Base-by-base conservation (phyloP, 1,140 invertebrate genomes). In the Akabosia matsudoensis region DNA sequence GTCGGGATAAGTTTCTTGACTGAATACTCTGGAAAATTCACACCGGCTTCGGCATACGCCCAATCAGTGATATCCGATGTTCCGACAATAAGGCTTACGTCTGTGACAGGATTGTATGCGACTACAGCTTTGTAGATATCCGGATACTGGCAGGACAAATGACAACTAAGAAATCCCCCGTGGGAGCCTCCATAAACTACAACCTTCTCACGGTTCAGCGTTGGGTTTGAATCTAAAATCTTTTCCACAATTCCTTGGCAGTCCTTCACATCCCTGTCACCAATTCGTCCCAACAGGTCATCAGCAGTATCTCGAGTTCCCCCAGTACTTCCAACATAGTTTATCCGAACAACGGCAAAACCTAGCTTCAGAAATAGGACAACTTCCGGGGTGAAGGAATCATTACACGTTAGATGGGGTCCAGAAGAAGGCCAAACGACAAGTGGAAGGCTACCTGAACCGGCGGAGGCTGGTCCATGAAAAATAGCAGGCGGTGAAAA, bases 271-370 rank as follows among this genome's bases (percentile, higher is more conserved):
- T 98, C 96, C 22, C 88, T 84, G 31, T 87, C 84, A 0, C 96
- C 95, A 75, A 94, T 87, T 80, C 89, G 89, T 26, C 93, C 92
- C 4, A 88, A 87, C 3, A 97, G 86, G 79, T 88, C 92, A 13
- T 90, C 85, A 0, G 97, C 86, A 74, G 88, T 89, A 28, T 90
- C 87, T 77, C 93, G 86, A n/a, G 94, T 94, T 81, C 90, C 88
- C 18, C 95, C 96, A 28, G 88, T 86, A 0, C 95, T 97, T 0
- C 96, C 96, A 77, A 94, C 87, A 84, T 92, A 98, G 84, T 98
- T 97, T 0, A 97, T 88, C 83, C 89, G 85, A 1, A 96, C 80
- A 45, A 92, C 83, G 24, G 89, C 90, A 85, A 91, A 94, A 51
- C 93, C 91, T 91, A 84, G n/a, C 22, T 31, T 67, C 24, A 67